Conservation (phyloP, 2,888 invertebrate genomes). For the Sarcophaga rosellei region DNA sequence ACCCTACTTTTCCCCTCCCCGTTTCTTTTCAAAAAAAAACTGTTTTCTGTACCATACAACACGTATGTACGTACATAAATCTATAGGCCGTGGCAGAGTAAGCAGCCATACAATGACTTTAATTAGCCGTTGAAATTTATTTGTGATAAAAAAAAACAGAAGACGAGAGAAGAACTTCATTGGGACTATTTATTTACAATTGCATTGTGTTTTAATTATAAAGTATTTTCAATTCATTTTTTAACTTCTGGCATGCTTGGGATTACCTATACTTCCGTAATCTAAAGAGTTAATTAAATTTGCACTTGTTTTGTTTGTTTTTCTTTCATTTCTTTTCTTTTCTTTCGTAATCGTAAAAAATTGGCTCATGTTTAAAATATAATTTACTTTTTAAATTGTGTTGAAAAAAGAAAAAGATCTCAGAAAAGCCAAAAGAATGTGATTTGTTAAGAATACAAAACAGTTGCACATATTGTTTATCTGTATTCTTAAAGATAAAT, state of each 20-base stretch:
- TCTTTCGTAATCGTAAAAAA: slow-evolving; percentile 6
- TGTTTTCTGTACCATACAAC: not conserved
- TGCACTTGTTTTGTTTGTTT: slow-evolving; percentile 62
- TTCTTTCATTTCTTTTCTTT: slow-evolving; percentile 26
- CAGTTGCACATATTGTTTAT: slow-evolving; percentile 54
- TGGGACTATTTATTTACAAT: not conserved
- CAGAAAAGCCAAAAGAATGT: slow-evolving; percentile 9
- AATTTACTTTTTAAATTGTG: not conserved
- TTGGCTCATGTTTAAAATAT: slow-evolving; percentile 15
- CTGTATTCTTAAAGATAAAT: slow-evolving; percentile 9
- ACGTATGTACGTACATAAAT: not conserved
- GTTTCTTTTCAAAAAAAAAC: not conserved
- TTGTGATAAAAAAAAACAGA: slow-evolving; percentile 30
- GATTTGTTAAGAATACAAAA: slow-evolving; percentile 56
- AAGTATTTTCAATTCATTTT: not conserved
- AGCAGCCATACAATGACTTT: slow-evolving; percentile 18
- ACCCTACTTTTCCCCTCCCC: not conserved
- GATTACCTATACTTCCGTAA: slow-evolving; percentile 61
- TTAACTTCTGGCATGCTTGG: not conserved
- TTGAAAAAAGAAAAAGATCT: not conserved
- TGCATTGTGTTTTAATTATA: not conserved
- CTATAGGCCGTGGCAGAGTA: not conserved
- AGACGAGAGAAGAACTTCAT: not conserved
- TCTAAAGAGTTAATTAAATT: slow-evolving; percentile 66
- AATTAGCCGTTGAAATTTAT: slow-evolving; percentile 13